Evolutionary conservation across 2,888 invertebrate species (phyloP), one percentile per base, ranked within the genome.

Genomic region (Aphidius colemani): DNA sequence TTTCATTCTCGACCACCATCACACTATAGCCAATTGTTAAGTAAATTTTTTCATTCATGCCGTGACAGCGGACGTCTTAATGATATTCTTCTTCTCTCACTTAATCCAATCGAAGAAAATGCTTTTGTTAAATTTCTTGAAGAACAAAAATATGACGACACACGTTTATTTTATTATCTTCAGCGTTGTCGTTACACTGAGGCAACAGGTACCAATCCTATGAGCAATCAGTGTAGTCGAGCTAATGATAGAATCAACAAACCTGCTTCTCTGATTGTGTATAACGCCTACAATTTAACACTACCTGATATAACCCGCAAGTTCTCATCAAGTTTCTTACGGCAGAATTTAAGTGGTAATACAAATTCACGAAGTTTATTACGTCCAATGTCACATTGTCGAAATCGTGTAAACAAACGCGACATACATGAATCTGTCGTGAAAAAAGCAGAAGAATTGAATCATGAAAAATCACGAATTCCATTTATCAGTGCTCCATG

Each of bases 131-230:
- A 86, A 57, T 92, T 89, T 75, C 78, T 93, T 13, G 84, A 88
- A 66, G 84, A 85, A n/a, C 87, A 88, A 67, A 85, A 86, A 46
- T 85, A 86, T 0, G 86, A 88, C 0, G 90, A 93, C 71, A 84
- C 91, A 56, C 84, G 90, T 40, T 85, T 92, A 53, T 86, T 91
- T 80, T 91, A 91, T 76, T 90, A 89, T 72, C 82, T 93, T 58
- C 86, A 89, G 71, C 85, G 88, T 73, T 88, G 85, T 83, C 76
- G 78, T 50, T 79, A 78, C 53, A 73, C 74, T 3, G 81, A 80
- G 56, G 78, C 78, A 0, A 73, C 71, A 10, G 69, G 67, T 11
- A 66, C 73, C 7, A 66, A 66, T 58, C 64, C 68, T 1, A 51
- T 60, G 1, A 69, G 45, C 13, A 48, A 7, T 11, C 11, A 13